These are phyloP conservation scores for Stercorarius parasiticus DNA, from an alignment of 2,113 vertebrate species.

Conservation along the genomic window DNA sequence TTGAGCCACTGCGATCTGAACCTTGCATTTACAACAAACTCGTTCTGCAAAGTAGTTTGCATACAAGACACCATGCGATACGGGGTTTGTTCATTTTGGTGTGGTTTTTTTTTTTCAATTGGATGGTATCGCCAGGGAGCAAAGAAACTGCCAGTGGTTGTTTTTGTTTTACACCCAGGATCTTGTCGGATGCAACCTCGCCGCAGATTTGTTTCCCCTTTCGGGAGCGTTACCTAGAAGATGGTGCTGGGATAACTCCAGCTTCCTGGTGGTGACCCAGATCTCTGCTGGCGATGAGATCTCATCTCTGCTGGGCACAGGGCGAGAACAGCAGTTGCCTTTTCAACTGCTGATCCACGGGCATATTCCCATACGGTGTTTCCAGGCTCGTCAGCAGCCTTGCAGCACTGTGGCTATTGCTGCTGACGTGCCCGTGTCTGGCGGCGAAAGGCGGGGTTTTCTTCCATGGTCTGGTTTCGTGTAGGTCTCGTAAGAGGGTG, in stretches of 20 bases:
- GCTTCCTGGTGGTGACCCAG: constrained; percentile 30
- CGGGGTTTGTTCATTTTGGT: background rate
- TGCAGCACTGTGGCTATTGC: background rate
- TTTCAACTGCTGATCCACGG: fast-evolving
- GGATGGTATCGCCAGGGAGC: background rate
- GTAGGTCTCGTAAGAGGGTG: background rate
- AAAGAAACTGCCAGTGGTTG: background rate
- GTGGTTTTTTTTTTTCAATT: background rate
- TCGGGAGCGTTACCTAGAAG: background rate
- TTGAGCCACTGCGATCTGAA: background rate
- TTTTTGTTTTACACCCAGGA: background rate
- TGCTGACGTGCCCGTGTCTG: background rate
- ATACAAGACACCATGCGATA: fast-evolving
- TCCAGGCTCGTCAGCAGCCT: background rate
- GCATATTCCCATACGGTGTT: background rate
- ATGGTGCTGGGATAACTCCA: background rate
- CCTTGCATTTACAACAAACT: background rate
- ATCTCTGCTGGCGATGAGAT: constrained; percentile 5
- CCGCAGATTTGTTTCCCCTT: background rate
- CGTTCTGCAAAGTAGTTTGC: background rate
- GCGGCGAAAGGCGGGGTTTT: background rate
- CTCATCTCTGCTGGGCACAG: background rate
- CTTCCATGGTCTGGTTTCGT: background rate
- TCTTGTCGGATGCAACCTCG: background rate
- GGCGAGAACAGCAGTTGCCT: background rate